Percentiles rank a stretch among this genome's conserved stretches.
phyloP scores from a whole-genome alignment of 2,113 vertebrate species.

The Lipophrys pholis region DNA sequence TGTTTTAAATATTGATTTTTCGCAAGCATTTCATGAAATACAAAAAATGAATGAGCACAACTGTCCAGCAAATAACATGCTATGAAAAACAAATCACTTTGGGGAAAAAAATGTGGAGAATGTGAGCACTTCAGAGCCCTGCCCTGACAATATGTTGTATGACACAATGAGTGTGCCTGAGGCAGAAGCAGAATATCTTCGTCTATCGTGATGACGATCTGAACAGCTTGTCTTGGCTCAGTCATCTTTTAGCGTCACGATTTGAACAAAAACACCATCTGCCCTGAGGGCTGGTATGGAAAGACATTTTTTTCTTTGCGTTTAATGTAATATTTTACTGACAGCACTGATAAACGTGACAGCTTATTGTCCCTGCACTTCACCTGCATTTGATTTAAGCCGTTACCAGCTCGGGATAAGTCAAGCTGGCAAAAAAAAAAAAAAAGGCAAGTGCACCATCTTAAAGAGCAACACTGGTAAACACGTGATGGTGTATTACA shows the following conservation, averaged over 20 bases:
- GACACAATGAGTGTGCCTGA: neutral
- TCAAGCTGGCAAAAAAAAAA: neutral
- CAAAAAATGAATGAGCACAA: too few relatives aligned
- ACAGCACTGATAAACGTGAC: neutral
- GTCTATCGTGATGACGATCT: slow-evolving; percentile 13
- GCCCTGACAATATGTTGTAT: neutral
- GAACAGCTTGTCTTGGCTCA: slow-evolving; percentile 10
- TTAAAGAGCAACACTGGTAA: neutral
- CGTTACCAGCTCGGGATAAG: neutral
- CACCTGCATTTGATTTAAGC: slow-evolving; percentile 1
- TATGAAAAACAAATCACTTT: too few relatives aligned
- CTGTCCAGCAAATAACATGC: too few relatives aligned
- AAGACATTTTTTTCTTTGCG: slow-evolving; percentile 2
- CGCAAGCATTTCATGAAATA: too few relatives aligned
- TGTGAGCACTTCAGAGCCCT: neutral
- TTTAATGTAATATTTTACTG: neutral
- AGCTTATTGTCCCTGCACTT: neutral
- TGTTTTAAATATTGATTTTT: too few relatives aligned
- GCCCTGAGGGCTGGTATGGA: slow-evolving; percentile 33
- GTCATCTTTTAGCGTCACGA: slow-evolving; percentile 9
- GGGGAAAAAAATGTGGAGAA: neutral
- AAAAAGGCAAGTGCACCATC: neutral
- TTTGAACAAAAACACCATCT: slow-evolving; percentile 47
- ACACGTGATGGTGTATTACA: neutral
- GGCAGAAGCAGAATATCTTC: neutral